These are phyloP conservation scores for Myotis davidii DNA, from an alignment of 2,113 vertebrate species.

Conservation along the genomic window DNA sequence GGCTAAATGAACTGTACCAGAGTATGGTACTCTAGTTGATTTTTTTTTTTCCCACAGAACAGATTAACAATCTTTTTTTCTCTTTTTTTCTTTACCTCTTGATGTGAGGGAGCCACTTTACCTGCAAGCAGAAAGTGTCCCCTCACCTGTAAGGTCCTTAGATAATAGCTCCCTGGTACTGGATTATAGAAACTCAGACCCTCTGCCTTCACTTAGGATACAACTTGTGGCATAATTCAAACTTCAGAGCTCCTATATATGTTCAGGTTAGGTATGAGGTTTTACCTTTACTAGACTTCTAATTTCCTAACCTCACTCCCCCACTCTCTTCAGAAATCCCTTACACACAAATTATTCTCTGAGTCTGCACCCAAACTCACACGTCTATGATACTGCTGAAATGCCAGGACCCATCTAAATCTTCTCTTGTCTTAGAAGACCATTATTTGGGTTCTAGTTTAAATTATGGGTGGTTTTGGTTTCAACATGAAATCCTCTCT, in stretches of 20 bases:
- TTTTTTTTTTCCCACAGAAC: not conserved
- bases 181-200: not conserved
- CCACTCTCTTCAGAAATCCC: not conserved
- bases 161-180: not conserved
- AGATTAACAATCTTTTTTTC: not conserved
- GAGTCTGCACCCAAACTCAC: not conserved
- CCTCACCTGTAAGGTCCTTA: not conserved
- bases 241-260: not conserved
- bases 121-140: not conserved
- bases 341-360: not conserved
- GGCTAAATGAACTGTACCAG: not conserved
- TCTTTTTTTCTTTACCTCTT: no score
- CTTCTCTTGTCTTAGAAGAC: not conserved
- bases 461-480: not conserved
- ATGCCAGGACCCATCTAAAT: not conserved
- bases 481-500: not conserved
- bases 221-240: not conserved
- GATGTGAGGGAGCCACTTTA: not conserved
- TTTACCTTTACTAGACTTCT: not conserved
- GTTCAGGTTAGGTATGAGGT: not conserved
- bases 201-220: not conserved
- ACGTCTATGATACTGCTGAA: not conserved
- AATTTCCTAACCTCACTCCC: not conserved
- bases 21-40: not conserved
- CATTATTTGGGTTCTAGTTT: not conserved